Conservation (phyloP, 2,113 vertebrate genomes). For the Xenotilapia longispinis region DNA sequence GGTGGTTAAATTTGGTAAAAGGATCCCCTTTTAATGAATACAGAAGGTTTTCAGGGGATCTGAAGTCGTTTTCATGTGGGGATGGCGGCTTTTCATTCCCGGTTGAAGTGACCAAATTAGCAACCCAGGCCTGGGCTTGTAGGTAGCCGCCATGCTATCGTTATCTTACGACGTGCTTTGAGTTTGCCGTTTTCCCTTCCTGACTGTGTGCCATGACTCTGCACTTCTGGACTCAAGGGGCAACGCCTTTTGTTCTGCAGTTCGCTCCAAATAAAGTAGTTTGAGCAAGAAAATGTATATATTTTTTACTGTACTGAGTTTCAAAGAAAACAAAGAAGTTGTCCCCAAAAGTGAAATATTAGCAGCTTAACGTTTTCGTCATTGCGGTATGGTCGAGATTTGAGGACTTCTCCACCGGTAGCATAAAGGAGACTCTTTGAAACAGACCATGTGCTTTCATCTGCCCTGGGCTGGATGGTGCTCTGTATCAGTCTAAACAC, state of each 20-base stretch:
- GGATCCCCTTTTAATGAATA: background rate
- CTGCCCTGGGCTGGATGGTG: background rate
- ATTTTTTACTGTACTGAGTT: background rate
- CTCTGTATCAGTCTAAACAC: background rate
- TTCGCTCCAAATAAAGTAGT: background rate
- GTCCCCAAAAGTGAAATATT: background rate
- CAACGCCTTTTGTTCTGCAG: conserved; percentile 53
- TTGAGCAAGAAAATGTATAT: background rate
- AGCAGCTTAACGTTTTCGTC: background rate
- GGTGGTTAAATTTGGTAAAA: background rate
- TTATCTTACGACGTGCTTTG: background rate
- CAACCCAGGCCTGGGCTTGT: background rate
- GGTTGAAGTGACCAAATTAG: background rate
- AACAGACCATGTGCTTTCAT: background rate
- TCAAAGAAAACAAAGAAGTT: background rate
- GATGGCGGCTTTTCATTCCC: background rate
- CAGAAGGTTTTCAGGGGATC: background rate
- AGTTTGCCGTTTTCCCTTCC: background rate
- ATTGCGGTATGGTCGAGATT: background rate
- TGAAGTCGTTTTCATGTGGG: background rate
- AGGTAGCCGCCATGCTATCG: conserved; percentile 12
- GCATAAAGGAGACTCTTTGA: background rate
- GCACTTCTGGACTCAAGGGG: conserved; percentile 72
- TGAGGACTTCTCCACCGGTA: background rate
- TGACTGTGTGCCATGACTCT: conserved; percentile 69